Evolutionary conservation across 2,797 vertebrate genomes (phyloP).

Genomic region (Pterois miles): DNA sequence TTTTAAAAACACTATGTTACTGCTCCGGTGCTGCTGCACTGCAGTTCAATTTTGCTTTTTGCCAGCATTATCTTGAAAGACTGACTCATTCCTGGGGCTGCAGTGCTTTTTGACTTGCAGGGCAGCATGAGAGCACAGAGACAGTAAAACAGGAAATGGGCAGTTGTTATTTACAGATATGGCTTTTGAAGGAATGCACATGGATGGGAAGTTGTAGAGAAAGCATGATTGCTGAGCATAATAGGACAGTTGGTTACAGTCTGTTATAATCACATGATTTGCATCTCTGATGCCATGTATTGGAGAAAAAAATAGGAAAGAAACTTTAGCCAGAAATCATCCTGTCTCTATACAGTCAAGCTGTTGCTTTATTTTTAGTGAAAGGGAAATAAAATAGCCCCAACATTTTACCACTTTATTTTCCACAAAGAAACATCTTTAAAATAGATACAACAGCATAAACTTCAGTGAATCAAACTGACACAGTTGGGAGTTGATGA

Average conservation of each 20-base stretch:
- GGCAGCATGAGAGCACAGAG: constrained; percentile 3
- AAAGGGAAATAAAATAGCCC: constrained; percentile 75
- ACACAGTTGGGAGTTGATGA: constrained; percentile 46
- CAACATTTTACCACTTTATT: constrained; percentile 71
- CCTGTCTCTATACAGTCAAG: constrained; percentile 40
- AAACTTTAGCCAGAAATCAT: constrained; percentile 27
- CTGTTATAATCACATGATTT: not conserved
- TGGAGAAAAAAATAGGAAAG: not conserved
- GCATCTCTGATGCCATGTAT: not conserved
- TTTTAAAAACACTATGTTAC: constrained; percentile 45
- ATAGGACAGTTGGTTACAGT: constrained; percentile 6
- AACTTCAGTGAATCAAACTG: constrained; percentile 56
- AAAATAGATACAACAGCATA: constrained; percentile 63
- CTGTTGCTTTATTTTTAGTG: constrained; percentile 71
- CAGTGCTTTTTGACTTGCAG: constrained; percentile 24
- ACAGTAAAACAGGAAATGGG: constrained; percentile 28
- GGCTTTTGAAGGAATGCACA: constrained; percentile 4
- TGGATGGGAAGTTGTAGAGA: not conserved
- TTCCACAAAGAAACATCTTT: constrained; percentile 76
- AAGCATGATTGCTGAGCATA: not conserved
- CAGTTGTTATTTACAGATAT: constrained; percentile 16
- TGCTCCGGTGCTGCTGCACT: constrained; percentile 35
- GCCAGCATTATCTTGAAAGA: constrained; percentile 38
- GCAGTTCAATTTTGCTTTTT: constrained; percentile 51
- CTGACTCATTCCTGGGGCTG: constrained; percentile 46